phyloP scores from a whole-genome alignment of 2,888 invertebrate species.

The Congeria kusceri region DNA sequence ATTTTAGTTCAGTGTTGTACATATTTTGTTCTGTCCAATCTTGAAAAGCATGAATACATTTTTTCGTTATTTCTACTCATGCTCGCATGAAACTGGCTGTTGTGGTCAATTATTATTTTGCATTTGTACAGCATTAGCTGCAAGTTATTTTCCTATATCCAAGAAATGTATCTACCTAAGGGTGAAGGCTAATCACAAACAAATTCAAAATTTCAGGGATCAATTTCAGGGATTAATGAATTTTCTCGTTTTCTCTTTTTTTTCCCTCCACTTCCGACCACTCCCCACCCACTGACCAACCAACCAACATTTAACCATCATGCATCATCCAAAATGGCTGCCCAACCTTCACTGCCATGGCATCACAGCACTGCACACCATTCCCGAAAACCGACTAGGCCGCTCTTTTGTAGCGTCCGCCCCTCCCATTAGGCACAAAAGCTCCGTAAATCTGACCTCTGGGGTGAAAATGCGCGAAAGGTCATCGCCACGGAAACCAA shows the following conservation, averaged over 20 bases:
- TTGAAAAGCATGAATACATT: too few species aligned
- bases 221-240: constrained; percentile 13
- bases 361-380: constrained; percentile 78
- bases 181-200: constrained; percentile 61
- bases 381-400: constrained; percentile 78
- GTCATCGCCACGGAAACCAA: constrained; percentile 76
- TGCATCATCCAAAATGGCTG: constrained; percentile 26
- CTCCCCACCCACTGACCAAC: constrained; percentile 29
- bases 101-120: too few species aligned
- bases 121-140: too few species aligned
- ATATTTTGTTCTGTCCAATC: too few species aligned
- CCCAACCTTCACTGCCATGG: constrained; percentile 13
- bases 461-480: constrained; percentile 75
- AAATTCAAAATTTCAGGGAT: constrained; percentile 17
- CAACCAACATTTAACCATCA: constrained; percentile 21
- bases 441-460: constrained; percentile 68
- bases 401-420: constrained; percentile 82
- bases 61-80: too few species aligned
- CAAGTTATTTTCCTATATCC: constrained; percentile 2
- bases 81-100: too few species aligned
- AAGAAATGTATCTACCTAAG: constrained; percentile 39
- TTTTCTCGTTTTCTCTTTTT: constrained; percentile 62
- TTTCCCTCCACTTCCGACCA: constrained; percentile 33
- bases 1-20: too few species aligned
- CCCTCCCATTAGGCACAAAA: constrained; percentile 73